These are phyloP conservation scores for Heteropelma amictum DNA, from an alignment of 2,888 invertebrate species.

Conservation along the genomic window DNA sequence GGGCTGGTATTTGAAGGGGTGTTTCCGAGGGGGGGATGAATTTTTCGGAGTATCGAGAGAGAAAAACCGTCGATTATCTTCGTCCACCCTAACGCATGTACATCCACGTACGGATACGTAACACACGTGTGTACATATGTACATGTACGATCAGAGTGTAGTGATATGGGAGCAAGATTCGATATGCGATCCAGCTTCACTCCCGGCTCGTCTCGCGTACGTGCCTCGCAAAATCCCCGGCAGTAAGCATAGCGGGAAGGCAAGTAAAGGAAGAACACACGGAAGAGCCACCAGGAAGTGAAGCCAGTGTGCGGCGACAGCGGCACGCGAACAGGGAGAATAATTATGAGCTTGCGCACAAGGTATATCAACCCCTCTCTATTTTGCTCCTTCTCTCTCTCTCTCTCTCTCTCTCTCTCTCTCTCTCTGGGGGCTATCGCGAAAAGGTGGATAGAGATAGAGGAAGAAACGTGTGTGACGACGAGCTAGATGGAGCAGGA, in stretches of 20 bases:
- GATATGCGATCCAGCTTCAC: constrained; percentile 49
- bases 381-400: too few relatives aligned
- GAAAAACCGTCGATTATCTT: too few relatives aligned
- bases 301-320: constrained; percentile 24
- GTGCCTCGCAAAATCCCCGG: constrained; percentile 48
- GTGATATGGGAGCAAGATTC: constrained; percentile 41
- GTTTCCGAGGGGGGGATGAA: too few relatives aligned
- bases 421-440: too few relatives aligned
- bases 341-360: constrained; percentile 77
- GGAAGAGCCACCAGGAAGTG: constrained; percentile 22
- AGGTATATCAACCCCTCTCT: constrained; percentile 55
- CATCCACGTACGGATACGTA: neutral
- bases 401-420: constrained; percentile 16
- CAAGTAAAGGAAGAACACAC: constrained; percentile 9
- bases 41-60: too few relatives aligned
- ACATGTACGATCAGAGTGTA: neutral
- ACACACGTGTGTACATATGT: neutral
- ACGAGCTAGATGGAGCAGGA: neutral
- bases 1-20: too few relatives aligned
- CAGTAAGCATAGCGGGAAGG: constrained; percentile 12
- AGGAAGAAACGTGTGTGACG: neutral
- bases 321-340: constrained; percentile 69
- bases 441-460: too few relatives aligned
- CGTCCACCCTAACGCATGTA: neutral
- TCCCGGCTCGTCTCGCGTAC: constrained; percentile 50